Evolutionary conservation across 2,797 vertebrate species (phyloP), one percentile per base, ranked within the genome.

Genomic region (Sebastes umbrosus): DNA sequence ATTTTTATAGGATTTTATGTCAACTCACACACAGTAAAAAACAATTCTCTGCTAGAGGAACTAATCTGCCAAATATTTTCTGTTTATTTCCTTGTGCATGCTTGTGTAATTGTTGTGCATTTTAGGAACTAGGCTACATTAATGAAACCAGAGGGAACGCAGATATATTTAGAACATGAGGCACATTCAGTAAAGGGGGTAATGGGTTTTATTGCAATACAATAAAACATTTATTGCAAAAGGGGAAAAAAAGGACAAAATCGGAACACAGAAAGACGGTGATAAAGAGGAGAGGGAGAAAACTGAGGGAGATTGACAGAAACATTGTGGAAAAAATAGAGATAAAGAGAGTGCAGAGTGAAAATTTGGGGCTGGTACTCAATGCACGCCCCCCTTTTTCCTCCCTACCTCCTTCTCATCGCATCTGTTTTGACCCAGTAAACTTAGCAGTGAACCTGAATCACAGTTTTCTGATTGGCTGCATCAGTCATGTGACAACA

Each of bases 361-460:
- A 74, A 52, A 36, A 75, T 79, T 8, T 84, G 63, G 46, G 69
- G 70, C 79, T 83, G 82, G 80, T 62, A 60, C 77, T 69, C 14
- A 18, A 14, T 60, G 39, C 67, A 6, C 62, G 29, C 75, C 69
- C 58, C 59, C 1, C 29, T 32, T 25, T 32, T 43, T 16, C 62
- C 73, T 77, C 39, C 67, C 36, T 46, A 57, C 77, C 70, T 73
- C 60, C 75, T 73, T 63, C 69, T 27, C 39, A 24, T 77, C 62
- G 13, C 80, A 85, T 89, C 75, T 85, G 69, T 60, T 87, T 55
- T 85, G 84, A 89, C 88, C 90, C 84, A 92, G 80, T 93, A 89
- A 93, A 93, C 89, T 88, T 77, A 20, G 43, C 46, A 57, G 14
- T 91, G 88, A 91, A 91, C 92, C 86, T 67, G 67, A 86, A 86